Conservation (phyloP, 2,113 vertebrate species). For the Casuarius casuarius region DNA sequence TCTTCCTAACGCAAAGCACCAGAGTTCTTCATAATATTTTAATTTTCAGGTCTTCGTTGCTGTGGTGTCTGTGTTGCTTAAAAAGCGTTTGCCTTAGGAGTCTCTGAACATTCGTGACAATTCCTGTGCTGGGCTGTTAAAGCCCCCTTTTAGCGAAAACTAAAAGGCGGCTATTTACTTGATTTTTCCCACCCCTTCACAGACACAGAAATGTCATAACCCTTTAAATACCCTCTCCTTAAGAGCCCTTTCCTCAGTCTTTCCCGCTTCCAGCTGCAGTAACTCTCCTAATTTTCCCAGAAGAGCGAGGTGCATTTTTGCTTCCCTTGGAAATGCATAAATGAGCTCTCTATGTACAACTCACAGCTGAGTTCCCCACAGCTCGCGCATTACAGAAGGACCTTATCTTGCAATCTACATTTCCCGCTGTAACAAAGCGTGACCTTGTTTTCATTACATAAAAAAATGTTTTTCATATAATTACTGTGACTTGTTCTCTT, state of each 20-base stretch:
- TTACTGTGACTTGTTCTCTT: slow-evolving; percentile 47
- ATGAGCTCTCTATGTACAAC: slow-evolving; percentile 80
- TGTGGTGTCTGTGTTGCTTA: background rate
- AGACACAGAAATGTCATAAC: slow-evolving; percentile 46
- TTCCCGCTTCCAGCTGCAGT: slow-evolving; percentile 77
- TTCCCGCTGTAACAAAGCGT: slow-evolving; percentile 78
- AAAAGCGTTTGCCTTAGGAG: background rate
- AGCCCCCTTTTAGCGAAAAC: slow-evolving; percentile 51
- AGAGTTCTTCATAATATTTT: background rate
- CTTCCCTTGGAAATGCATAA: slow-evolving; percentile 81
- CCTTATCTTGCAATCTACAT: slow-evolving; percentile 79
- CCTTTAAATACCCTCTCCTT: slow-evolving; percentile 53
- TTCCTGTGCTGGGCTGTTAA: slow-evolving; percentile 38
- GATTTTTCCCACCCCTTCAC: slow-evolving; percentile 59
- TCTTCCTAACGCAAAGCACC: background rate
- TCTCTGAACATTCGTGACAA: slow-evolving; percentile 6
- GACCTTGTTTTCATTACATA: slow-evolving; percentile 80
- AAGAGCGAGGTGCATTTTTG: slow-evolving; percentile 69
- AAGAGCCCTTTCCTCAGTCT: slow-evolving; percentile 68
- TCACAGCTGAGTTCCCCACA: slow-evolving; percentile 79
- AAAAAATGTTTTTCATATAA: slow-evolving; percentile 69
- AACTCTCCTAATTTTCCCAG: slow-evolving; percentile 75
- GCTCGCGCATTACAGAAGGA: slow-evolving; percentile 78
- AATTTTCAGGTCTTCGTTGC: background rate
- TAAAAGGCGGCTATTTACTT: slow-evolving; percentile 59